Conservation (phyloP, 2,888 invertebrate genomes). For the Koerneria pararmatus region DNA sequence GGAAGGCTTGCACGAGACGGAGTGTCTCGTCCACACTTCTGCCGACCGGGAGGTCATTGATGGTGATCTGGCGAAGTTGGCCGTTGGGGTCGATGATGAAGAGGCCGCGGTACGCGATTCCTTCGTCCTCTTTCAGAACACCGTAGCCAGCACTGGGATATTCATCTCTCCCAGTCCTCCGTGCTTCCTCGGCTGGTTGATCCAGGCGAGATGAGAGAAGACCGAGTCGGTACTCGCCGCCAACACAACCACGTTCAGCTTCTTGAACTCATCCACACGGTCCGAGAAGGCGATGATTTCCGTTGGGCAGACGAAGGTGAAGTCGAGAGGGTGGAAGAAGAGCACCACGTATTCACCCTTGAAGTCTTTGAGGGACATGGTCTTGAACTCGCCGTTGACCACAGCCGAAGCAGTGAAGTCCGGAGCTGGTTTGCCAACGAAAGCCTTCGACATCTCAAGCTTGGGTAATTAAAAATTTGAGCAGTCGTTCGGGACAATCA, state of each 20-base stretch:
- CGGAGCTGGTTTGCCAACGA: constrained; percentile 57
- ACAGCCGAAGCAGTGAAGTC: constrained; percentile 55
- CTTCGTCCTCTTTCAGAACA: constrained; percentile 82
- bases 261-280: constrained; percentile 70
- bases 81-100: constrained; percentile 87
- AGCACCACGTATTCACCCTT: constrained; percentile 58
- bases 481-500: no score
- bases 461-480: no score
- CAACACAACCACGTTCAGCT: constrained; percentile 60
- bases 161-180: constrained; percentile 85
- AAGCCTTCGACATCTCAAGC: constrained; percentile 46
- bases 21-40: constrained; percentile 71
- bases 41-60: constrained; percentile 95
- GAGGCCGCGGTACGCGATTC: constrained; percentile 79
- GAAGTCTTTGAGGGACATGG: constrained; percentile 50
- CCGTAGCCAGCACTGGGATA: constrained; percentile 75
- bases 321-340: constrained; percentile 59
- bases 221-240: constrained; percentile 94
- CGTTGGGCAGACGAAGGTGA: constrained; percentile 70
- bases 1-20: constrained; percentile 91
- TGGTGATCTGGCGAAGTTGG: constrained; percentile 84
- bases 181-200: constrained; percentile 74
- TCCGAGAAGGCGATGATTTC: constrained; percentile 98
- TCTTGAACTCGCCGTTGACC: constrained; percentile 56
- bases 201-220: constrained; percentile 93